These are phyloP conservation scores for Pangasianodon hypophthalmus DNA, from an alignment of 2,113 vertebrate genomes.

Conservation along the genomic window DNA sequence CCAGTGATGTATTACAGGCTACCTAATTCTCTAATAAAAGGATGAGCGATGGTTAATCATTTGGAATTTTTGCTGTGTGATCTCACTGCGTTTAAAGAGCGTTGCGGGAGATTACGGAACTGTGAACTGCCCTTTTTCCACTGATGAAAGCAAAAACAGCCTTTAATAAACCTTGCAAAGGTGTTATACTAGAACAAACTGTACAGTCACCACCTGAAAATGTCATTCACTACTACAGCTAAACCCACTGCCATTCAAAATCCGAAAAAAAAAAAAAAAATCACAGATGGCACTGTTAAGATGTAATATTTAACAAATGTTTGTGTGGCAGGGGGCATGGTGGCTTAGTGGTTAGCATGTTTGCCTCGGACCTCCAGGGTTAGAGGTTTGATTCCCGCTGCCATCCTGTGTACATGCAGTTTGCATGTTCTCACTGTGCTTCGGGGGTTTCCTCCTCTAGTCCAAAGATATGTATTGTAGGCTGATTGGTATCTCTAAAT, in stretches of 20 bases:
- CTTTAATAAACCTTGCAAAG: constrained; percentile 22
- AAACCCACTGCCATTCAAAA: constrained; percentile 9
- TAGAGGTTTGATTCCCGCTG: too few relatives aligned
- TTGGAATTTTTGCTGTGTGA: constrained; percentile 33
- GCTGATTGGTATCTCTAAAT: too few relatives aligned
- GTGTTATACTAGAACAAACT: constrained; percentile 9
- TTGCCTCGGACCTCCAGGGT: too few relatives aligned
- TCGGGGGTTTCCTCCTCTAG: too few relatives aligned
- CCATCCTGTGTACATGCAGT: too few relatives aligned
- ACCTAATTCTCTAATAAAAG: constrained; percentile 36
- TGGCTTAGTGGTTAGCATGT: too few relatives aligned
- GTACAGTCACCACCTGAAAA: constrained; percentile 15
- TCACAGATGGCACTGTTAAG: neutral
- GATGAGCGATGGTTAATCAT: constrained; percentile 35
- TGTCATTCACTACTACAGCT: neutral
- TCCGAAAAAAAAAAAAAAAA: neutral
- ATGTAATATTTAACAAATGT: neutral
- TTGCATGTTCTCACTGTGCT: too few relatives aligned
- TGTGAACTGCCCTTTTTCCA: constrained; percentile 20
- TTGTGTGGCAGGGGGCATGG: neutral
- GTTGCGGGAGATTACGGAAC: constrained; percentile 16
- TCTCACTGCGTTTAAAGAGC: constrained; percentile 24
- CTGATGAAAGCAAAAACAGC: neutral
- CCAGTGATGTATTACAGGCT: constrained; percentile 27
- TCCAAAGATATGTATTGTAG: too few relatives aligned